Base-by-base conservation (phyloP, 2,888 invertebrate genomes). In the Oithona nana region DNA sequence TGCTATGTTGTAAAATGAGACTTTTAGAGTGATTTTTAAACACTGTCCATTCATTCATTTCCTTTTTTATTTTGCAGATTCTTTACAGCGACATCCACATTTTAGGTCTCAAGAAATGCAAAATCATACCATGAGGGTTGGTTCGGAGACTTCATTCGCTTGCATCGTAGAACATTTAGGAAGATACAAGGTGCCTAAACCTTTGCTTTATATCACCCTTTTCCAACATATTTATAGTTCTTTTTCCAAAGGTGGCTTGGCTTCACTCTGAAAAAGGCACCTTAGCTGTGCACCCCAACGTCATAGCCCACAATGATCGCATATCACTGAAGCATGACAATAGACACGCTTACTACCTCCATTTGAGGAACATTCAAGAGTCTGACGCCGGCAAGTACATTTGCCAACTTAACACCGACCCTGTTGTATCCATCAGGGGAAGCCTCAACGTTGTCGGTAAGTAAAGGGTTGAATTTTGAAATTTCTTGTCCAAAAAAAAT, bases 351-450 rank as follows among this genome's bases (percentile, higher is more conserved):
- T 57, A 57, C 48, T 30, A 31, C 39, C 57, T 57, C 57, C n/a
- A 30, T 20, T 31, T 57, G 57, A 29, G 28, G 31, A 31, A 57
- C 57, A 39, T 57, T 20, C 30, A 57, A 31, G 57, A 57, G 57
- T 28, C 57, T 4, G 57, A 57, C 28, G 57, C 57, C n/a, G 57
- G 57, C 20, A 57, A 57, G 22, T 57, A 57, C 57, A 57, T 57
- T 31, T 57, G 57, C 28, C 57, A 57, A 26, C 22, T 57, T 22
- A 57, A 57, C 39, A 57, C 57, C 22, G 57, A 28, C 11, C 57
- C 57, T 6, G 22, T 26, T 31, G 28, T 57, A 6, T 57, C 57
- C 20, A 31, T 57, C 31, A 30, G 57, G 3, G 57, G 57, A n/a
- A 39, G 24, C 28, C 20, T 57, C 20, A 30, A 31, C 20, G 57